Percentiles rank a stretch among this genome's conserved stretches.
phyloP scores from a whole-genome alignment of 2,888 invertebrate genomes.

The Lasioglossum leucozonium region DNA sequence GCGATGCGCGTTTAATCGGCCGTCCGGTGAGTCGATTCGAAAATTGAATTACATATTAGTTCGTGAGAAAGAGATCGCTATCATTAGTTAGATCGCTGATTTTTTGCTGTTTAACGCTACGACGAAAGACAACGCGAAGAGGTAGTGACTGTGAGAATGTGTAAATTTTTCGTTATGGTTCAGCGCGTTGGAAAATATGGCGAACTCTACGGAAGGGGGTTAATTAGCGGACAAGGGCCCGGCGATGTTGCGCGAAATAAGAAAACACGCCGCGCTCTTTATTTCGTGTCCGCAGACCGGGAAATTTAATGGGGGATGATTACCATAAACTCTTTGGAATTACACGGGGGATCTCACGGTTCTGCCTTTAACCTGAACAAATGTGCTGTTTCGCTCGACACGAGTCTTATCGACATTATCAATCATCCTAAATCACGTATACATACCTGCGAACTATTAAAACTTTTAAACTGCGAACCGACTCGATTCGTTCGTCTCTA shows the following conservation, averaged over 20 bases:
- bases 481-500: neutral
- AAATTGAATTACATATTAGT: neutral
- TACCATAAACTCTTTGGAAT: neutral
- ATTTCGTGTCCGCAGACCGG: conserved; percentile 12
- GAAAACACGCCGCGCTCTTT: conserved; percentile 25
- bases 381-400: neutral
- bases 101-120: neutral
- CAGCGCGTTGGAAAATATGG: conserved; percentile 15
- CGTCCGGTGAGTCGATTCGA: neutral
- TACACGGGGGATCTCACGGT: neutral
- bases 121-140: neutral
- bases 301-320: conserved; percentile 27
- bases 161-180: conserved; percentile 31
- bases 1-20: neutral
- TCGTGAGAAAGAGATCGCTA: neutral
- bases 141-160: conserved; percentile 26
- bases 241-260: conserved; percentile 35
- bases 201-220: conserved; percentile 26
- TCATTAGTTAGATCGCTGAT: neutral
- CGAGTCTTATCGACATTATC: neutral
- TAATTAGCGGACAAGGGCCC: conserved; percentile 41
- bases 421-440: neutral
- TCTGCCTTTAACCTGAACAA: neutral
- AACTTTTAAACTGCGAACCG: no score
- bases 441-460: no score